A percentile compares a stretch with the other conserved stretches of the same genome.
These are phyloP conservation scores for Pantelozetes paolii DNA, from an alignment of 2,888 invertebrate genomes.

Conservation along the genomic window DNA sequence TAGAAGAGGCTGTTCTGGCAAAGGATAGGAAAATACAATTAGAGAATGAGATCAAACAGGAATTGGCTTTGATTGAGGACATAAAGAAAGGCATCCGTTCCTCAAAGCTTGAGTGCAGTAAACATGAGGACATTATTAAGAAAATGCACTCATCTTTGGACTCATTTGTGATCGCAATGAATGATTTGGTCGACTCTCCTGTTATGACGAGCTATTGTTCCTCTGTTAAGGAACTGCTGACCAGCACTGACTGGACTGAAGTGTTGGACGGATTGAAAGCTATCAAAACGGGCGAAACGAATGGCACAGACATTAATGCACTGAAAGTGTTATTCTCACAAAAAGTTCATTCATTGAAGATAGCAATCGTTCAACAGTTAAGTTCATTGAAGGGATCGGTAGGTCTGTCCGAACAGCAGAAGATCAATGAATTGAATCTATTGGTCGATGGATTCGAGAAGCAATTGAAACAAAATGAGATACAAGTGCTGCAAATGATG, in stretches of 20 bases:
- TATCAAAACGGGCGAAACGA: background rate
- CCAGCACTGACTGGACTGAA: background rate
- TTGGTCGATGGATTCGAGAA: constrained; percentile 21
- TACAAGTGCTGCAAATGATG: background rate
- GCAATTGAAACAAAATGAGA: background rate
- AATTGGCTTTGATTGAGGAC: constrained; percentile 32
- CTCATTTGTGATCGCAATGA: constrained; percentile 14
- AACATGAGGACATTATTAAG: constrained; percentile 26
- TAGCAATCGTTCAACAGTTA: constrained; percentile 26
- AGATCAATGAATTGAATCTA: constrained; percentile 24
- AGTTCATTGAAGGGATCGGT: constrained; percentile 4
- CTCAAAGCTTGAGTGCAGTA: constrained; percentile 15
- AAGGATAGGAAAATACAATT: constrained; percentile 22
- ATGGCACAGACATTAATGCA: constrained; percentile 9
- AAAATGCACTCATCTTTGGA: constrained; percentile 26
- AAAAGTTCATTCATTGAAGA: constrained; percentile 10
- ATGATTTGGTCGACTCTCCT: constrained; percentile 4
- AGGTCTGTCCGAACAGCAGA: constrained; percentile 22
- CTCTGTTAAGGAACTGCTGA: background rate
- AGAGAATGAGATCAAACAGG: constrained; percentile 30
- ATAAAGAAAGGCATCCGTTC: constrained; percentile 20
- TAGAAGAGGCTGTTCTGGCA: constrained; percentile 23
- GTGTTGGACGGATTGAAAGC: background rate
- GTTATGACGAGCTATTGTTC: background rate
- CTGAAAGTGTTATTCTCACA: constrained; percentile 19